phyloP scores from a whole-genome alignment of 1,140 invertebrate species.

The Psilanteris sp. region DNA sequence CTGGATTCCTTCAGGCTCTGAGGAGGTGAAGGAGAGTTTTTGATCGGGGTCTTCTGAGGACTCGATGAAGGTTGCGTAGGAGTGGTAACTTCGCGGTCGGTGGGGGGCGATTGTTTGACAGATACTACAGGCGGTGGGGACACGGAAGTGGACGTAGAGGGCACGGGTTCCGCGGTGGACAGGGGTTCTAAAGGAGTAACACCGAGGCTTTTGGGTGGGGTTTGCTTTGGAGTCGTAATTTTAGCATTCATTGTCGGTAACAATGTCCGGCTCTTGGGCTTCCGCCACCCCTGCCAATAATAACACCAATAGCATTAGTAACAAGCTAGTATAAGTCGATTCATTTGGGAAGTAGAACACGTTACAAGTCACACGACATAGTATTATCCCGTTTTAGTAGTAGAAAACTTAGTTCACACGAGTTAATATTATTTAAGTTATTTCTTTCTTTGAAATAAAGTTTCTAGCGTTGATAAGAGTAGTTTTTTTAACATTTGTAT shows the following conservation, averaged over 20 bases:
- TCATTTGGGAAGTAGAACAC: conserved; percentile 17
- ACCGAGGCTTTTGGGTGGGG: conserved; percentile 77
- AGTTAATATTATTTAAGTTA: no score
- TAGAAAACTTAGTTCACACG: neutral
- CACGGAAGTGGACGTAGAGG: conserved; percentile 78
- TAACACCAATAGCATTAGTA: conserved; percentile 76
- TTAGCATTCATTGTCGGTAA: conserved; percentile 82
- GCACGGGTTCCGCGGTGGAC: conserved; percentile 78
- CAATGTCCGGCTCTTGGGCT: conserved; percentile 86
- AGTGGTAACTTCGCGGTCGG: conserved; percentile 73
- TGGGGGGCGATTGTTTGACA: conserved; percentile 74
- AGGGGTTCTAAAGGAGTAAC: conserved; percentile 77
- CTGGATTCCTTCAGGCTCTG: conserved; percentile 82
- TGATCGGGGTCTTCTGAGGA: conserved; percentile 78
- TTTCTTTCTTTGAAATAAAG: no score
- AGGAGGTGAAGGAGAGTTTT: conserved; percentile 80
- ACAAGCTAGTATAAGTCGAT: conserved; percentile 37
- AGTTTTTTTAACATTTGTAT: no score
- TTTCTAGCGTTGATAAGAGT: no score
- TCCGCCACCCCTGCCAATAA: conserved; percentile 85
- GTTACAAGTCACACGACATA: conserved; percentile 2
- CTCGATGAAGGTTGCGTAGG: conserved; percentile 75
- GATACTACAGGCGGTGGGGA: conserved; percentile 80
- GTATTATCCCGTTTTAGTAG: neutral
- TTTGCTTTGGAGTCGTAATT: conserved; percentile 81